Conservation (phyloP, 2,797 vertebrate genomes). For the Benthosema pterotum region DNA sequence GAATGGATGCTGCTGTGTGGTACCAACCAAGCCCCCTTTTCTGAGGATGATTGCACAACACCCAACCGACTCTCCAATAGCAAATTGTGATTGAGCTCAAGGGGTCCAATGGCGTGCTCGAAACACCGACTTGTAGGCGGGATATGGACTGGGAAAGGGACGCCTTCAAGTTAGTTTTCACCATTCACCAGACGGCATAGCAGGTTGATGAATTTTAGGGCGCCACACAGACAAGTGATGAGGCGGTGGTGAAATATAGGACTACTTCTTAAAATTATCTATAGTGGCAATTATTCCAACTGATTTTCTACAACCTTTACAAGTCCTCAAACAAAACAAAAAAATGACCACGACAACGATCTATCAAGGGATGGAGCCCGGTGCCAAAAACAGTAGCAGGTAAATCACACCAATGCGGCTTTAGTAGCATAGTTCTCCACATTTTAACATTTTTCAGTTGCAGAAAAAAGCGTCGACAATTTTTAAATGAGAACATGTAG, state of each 20-base stretch:
- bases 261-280: constrained; percentile 33
- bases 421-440: too few species aligned
- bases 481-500: too few species aligned
- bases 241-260: constrained; percentile 70
- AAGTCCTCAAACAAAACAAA: constrained; percentile 27
- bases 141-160: background rate
- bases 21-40: background rate
- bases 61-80: constrained; percentile 23
- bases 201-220: constrained; percentile 58
- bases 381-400: constrained; percentile 83
- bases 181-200: constrained; percentile 32
- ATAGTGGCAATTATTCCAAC: constrained; percentile 17
- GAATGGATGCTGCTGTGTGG: background rate
- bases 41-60: background rate
- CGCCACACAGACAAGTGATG: constrained; percentile 58
- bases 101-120: constrained; percentile 27
- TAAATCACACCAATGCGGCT: constrained; percentile 56
- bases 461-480: too few species aligned
- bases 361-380: constrained; percentile 82
- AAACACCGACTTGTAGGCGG: constrained; percentile 15
- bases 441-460: too few species aligned
- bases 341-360: constrained; percentile 83
- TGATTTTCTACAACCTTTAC: constrained; percentile 13
- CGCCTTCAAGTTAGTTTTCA: background rate
- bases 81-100: background rate